A percentile compares a stretch with the other conserved stretches of the same genome.
These are phyloP conservation scores for Planococcus citri DNA, from an alignment of 1,140 invertebrate genomes.

Conservation along the genomic window DNA sequence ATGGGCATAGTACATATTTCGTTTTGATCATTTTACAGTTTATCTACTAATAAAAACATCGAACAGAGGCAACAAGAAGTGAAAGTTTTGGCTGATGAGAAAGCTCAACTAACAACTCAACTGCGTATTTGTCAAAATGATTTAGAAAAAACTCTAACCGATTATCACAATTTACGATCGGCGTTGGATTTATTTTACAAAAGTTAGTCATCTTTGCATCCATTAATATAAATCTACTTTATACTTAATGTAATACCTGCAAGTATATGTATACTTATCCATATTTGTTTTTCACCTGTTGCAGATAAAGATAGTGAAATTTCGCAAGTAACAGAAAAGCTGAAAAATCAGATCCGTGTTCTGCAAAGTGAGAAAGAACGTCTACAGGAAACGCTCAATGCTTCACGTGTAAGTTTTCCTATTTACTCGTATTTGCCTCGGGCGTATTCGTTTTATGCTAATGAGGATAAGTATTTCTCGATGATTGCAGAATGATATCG, in stretches of 20 bases:
- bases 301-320: slow-evolving; percentile 13
- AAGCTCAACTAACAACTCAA: neutral
- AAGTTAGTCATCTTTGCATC: too few species aligned
- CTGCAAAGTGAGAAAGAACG: neutral
- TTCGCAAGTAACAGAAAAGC: neutral
- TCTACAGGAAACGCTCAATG: neutral
- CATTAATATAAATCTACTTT: too few species aligned
- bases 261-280: neutral
- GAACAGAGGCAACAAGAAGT: neutral
- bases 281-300: neutral
- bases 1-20: too few species aligned
- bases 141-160: neutral
- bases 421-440: too few species aligned
- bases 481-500: too few species aligned
- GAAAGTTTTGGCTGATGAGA: neutral
- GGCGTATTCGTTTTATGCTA: too few species aligned
- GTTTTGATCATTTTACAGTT: neutral
- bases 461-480: too few species aligned
- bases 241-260: too few species aligned
- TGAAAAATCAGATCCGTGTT: neutral
- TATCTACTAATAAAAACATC: neutral
- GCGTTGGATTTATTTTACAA: slow-evolving; percentile 1
- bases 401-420: neutral
- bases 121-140: neutral
- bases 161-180: neutral